phyloP scores from a whole-genome alignment of 2,797 vertebrate genomes.

The Artibeus jamaicensis region DNA sequence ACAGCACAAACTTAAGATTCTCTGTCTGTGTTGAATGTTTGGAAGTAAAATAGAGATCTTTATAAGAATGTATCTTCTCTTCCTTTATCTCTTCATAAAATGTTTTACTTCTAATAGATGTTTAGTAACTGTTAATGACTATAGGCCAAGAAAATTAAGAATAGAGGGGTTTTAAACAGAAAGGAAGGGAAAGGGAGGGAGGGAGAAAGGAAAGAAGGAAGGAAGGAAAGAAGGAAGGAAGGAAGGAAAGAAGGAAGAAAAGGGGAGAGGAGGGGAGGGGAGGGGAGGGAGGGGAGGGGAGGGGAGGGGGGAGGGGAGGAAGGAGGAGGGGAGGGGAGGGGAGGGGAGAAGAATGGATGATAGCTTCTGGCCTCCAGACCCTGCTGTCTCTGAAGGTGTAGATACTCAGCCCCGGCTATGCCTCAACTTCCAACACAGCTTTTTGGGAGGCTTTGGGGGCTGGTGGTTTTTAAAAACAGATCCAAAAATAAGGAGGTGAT shows the following conservation, averaged over 20 bases:
- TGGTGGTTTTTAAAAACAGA: slow-evolving; percentile 43
- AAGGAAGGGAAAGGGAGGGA: neutral
- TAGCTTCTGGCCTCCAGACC: neutral
- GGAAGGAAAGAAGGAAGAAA: neutral
- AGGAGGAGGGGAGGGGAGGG: neutral
- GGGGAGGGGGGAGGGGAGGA: neutral
- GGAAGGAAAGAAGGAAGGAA: neutral
- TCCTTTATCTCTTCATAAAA: slow-evolving; percentile 11
- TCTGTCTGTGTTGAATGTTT: neutral
- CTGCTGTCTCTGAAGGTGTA: neutral
- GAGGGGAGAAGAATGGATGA: neutral
- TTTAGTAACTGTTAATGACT: neutral
- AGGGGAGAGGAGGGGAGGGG: neutral
- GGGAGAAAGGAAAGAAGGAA: no score
- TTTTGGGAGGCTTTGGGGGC: slow-evolving; percentile 33
- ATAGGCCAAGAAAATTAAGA: slow-evolving; percentile 13
- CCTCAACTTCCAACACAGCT: neutral
- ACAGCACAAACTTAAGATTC: neutral
- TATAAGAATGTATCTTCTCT: neutral
- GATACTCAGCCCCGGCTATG: neutral
- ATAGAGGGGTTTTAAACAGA: neutral
- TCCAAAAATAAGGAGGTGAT: slow-evolving; percentile 63
- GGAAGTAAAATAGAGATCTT: slow-evolving; percentile 2
- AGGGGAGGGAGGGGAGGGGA: neutral
- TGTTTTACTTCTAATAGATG: neutral